Percentiles rank a stretch among this genome's conserved stretches.
Conservation (phyloP, 2,797 vertebrate species). For the Sebastes glaucus region DNA sequence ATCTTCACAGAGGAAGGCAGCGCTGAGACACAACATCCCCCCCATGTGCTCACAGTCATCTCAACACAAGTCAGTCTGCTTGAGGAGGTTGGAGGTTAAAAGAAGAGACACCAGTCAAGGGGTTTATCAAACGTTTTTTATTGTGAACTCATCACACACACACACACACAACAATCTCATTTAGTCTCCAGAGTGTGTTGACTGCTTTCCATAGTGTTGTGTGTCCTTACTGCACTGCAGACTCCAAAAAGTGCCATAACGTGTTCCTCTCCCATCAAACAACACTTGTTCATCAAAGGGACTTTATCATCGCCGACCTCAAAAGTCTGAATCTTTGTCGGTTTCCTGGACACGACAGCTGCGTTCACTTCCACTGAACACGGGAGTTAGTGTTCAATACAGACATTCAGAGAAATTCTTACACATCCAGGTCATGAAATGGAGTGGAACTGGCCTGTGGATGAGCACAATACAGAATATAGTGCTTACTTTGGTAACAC, state of each 20-base stretch:
- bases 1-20: slow-evolving; percentile 58
- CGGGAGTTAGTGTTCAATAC: slow-evolving; percentile 52
- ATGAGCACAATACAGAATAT: slow-evolving; percentile 1
- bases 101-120: neutral
- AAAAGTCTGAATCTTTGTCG: neutral
- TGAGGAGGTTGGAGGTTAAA: neutral
- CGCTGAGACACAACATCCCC: slow-evolving; percentile 4
- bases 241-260: slow-evolving; percentile 64
- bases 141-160: slow-evolving; percentile 63
- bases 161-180: slow-evolving; percentile 45
- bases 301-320: neutral
- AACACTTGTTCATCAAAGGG: slow-evolving; percentile 17
- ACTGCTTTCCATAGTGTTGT: slow-evolving; percentile 62
- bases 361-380: neutral
- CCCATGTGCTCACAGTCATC: slow-evolving; percentile 1
- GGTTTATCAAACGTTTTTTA: slow-evolving; percentile 72
- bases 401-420: slow-evolving; percentile 23
- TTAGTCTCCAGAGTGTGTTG: slow-evolving; percentile 51
- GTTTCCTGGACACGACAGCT: slow-evolving; percentile 11
- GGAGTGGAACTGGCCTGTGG: slow-evolving; percentile 31
- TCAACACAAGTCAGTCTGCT: neutral
- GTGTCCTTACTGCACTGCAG: slow-evolving; percentile 54
- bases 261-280: slow-evolving; percentile 34
- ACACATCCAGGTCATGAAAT: slow-evolving; percentile 24
- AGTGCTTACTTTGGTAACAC: slow-evolving; percentile 49